A percentile compares a stretch with the other conserved stretches of the same genome.
Evolutionary conservation across 1,140 invertebrate genomes (phyloP).

Genomic region (Megathymus violae): DNA sequence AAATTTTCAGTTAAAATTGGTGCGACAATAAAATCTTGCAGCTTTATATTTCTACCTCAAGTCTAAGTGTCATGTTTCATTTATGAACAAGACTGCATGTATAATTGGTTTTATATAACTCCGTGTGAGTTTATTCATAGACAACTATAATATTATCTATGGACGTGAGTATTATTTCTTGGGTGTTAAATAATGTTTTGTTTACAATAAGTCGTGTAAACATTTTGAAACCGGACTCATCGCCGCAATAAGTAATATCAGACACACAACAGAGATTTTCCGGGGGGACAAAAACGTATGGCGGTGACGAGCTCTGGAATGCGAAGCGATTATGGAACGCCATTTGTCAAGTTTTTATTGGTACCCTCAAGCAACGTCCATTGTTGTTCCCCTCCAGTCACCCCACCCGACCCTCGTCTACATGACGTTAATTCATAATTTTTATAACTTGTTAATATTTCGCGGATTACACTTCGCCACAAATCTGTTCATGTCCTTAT

Average conservation of each 20-base stretch:
- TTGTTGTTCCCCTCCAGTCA: slow-evolving; percentile 57
- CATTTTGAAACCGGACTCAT: slow-evolving; percentile 15
- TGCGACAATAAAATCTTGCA: too few species aligned
- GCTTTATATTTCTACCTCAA: too few species aligned
- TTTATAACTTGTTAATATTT: slow-evolving; percentile 80
- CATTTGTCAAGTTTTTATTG: slow-evolving; percentile 84
- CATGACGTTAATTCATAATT: slow-evolving; percentile 76
- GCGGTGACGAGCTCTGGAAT: slow-evolving; percentile 69
- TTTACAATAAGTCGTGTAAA: neutral
- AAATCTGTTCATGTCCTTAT: slow-evolving; percentile 49
- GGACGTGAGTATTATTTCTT: too few species aligned
- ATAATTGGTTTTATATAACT: too few species aligned
- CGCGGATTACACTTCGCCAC: slow-evolving; percentile 51
- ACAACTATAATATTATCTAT: too few species aligned
- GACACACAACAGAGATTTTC: slow-evolving; percentile 38
- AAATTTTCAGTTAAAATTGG: too few species aligned
- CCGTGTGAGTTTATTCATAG: too few species aligned
- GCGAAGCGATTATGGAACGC: slow-evolving; percentile 78
- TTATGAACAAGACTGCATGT: too few species aligned
- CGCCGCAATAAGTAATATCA: slow-evolving; percentile 40
- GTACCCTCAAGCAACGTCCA: slow-evolving; percentile 64
- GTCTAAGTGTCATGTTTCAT: too few species aligned
- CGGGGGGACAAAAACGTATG: slow-evolving; percentile 41
- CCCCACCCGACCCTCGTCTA: slow-evolving; percentile 63
- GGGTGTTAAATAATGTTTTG: too few species aligned